Evolutionary conservation across 2,113 vertebrate species (phyloP).

Genomic region (Pionites leucogaster): DNA sequence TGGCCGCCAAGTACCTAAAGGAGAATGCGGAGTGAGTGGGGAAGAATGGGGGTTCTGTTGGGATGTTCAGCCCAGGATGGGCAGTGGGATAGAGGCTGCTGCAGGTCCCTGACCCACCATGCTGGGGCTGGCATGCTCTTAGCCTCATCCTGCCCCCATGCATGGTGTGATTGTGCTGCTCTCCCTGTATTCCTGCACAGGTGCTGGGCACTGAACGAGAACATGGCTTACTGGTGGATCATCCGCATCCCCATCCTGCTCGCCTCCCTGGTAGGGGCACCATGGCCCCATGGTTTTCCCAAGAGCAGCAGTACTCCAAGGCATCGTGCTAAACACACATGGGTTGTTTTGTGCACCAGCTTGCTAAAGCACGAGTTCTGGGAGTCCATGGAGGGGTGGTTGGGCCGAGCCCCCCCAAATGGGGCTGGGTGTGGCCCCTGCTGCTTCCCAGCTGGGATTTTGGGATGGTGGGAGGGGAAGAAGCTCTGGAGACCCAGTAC

Average conservation of each 20-base stretch:
- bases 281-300: rapidly evolving
- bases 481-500: neutral
- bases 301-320: neutral
- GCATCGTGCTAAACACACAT: rapidly evolving
- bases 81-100: neutral
- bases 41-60: rapidly evolving
- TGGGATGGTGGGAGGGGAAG: neutral
- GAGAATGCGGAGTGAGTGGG: conserved; percentile 82
- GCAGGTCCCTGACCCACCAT: neutral
- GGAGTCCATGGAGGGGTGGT: rapidly evolving
- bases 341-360: neutral
- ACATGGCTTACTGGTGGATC: conserved; percentile 89
- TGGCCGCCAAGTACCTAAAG: conserved; percentile 77
- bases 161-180: neutral
- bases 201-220: conserved; percentile 85
- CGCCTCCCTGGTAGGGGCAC: conserved; percentile 74
- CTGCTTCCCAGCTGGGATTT: neutral
- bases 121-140: neutral
- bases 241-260: conserved; percentile 84
- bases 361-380: neutral
- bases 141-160: neutral
- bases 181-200: neutral
- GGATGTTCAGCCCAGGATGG: neutral
- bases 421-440: too few relatives aligned
- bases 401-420: neutral